These are phyloP conservation scores for Lasioglossum oenotherae DNA, from an alignment of 2,888 invertebrate species.

Conservation along the genomic window DNA sequence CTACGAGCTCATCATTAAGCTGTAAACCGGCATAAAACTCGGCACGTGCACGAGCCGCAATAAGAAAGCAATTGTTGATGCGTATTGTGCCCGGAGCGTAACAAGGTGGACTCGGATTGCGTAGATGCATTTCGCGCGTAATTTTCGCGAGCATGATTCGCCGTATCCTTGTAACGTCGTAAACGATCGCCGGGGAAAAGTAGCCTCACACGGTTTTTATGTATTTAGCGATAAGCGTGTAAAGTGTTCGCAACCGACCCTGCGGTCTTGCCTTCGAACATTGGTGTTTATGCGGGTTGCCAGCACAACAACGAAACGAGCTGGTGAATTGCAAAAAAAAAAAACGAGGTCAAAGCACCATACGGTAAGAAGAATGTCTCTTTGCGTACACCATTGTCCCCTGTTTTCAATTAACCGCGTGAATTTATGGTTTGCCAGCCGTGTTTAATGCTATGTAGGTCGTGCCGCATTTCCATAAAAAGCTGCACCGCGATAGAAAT, in stretches of 20 bases:
- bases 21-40: background rate
- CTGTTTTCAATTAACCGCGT: background rate
- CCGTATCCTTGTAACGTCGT: conserved; percentile 1
- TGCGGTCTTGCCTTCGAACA: conserved; percentile 40
- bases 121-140: background rate
- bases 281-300: conserved; percentile 59
- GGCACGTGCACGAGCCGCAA: background rate
- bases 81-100: background rate
- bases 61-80: conserved; percentile 1
- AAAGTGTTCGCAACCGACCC: conserved; percentile 11
- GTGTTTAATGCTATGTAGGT: background rate
- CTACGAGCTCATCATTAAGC: background rate
- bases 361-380: conserved; percentile 18
- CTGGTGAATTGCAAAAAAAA: background rate
- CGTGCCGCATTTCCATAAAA: background rate
- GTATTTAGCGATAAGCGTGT: conserved; percentile 33
- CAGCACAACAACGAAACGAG: background rate
- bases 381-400: conserved; percentile 2
- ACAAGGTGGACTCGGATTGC: background rate
- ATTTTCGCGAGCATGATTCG: background rate
- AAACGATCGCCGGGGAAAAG: background rate
- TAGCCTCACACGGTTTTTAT: conserved; percentile 2
- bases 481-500: background rate
- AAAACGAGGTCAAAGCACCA: conserved; percentile 20
- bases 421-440: background rate